phyloP scores from a whole-genome alignment of 2,113 vertebrate genomes.

The Chrysemys picta region DNA sequence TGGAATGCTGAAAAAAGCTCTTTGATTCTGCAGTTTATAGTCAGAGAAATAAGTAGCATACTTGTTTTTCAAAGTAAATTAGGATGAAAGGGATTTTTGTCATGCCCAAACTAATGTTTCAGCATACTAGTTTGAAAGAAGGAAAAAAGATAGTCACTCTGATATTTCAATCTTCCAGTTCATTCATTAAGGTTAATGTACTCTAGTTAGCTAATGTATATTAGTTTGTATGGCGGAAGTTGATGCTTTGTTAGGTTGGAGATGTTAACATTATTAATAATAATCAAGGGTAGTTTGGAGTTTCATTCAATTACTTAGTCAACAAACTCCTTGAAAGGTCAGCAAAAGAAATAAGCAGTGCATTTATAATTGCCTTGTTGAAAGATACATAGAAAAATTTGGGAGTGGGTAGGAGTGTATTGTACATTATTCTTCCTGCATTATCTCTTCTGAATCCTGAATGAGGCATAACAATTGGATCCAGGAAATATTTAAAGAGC shows the following conservation, averaged over 20 bases:
- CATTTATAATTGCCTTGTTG: not conserved
- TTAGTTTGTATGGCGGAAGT: not conserved
- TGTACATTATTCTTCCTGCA: not conserved
- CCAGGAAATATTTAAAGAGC: not conserved
- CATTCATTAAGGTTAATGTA: not conserved
- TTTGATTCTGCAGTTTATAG: not conserved
- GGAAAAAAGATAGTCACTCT: accelerated
- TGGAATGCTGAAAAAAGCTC: not conserved
- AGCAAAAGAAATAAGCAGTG: not conserved
- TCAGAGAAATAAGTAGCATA: not conserved
- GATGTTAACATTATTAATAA: not conserved
- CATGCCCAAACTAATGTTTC: not conserved
- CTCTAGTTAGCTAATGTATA: not conserved
- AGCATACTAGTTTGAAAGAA: not conserved
- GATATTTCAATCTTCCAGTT: not conserved
- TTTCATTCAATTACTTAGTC: not conserved
- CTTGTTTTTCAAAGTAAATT: not conserved
- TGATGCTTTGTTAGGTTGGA: not conserved
- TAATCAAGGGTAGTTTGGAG: not conserved
- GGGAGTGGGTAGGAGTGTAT: not conserved
- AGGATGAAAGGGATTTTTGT: not conserved
- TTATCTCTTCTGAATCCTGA: not conserved
- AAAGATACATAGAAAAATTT: not conserved
- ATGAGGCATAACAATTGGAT: not conserved
- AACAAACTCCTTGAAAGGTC: not conserved